These are phyloP conservation scores for Panurus biarmicus DNA, from an alignment of 2,113 vertebrate genomes.

Conservation along the genomic window DNA sequence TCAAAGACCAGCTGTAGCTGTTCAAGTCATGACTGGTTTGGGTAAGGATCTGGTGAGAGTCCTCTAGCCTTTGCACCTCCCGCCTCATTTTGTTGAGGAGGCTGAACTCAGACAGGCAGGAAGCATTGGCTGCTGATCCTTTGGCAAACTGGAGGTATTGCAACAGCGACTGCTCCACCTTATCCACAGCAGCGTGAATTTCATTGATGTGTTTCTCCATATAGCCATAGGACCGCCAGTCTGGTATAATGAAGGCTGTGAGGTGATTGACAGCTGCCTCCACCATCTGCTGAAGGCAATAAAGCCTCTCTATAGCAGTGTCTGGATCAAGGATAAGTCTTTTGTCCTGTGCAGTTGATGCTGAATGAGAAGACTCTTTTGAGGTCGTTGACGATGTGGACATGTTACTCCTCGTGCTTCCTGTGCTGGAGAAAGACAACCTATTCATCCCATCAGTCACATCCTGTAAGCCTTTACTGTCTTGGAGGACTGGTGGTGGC, in stretches of 20 bases:
- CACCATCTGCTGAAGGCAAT: constrained; percentile 77
- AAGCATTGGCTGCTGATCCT: constrained; percentile 78
- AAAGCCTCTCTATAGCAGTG: constrained; percentile 80
- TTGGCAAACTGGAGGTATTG: constrained; percentile 84
- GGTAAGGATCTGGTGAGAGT: constrained; percentile 90
- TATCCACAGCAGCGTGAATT: constrained; percentile 77
- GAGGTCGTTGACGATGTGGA: constrained; percentile 90
- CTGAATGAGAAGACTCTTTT: constrained; percentile 80
- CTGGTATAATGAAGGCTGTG: constrained; percentile 71
- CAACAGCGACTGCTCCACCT: constrained; percentile 74
- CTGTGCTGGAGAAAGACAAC: constrained; percentile 91
- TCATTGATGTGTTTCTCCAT: constrained; percentile 87
- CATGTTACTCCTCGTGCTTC: constrained; percentile 92
- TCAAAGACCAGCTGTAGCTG: constrained; percentile 81
- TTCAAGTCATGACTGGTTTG: constrained; percentile 83
- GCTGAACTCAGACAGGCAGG: constrained; percentile 74
- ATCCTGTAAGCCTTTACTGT: constrained; percentile 71
- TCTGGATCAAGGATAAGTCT: constrained; percentile 79
- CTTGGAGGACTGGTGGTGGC: constrained; percentile 72
- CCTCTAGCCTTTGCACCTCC: constrained; percentile 87
- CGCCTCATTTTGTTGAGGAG: constrained; percentile 84
- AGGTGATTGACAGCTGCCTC: constrained; percentile 76
- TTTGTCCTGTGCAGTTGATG: constrained; percentile 69
- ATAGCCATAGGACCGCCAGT: constrained; percentile 83
- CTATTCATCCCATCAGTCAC: constrained; percentile 87